These are phyloP conservation scores for Drosophila kepulauana DNA, from an alignment of 1,140 invertebrate species.

Conservation along the genomic window DNA sequence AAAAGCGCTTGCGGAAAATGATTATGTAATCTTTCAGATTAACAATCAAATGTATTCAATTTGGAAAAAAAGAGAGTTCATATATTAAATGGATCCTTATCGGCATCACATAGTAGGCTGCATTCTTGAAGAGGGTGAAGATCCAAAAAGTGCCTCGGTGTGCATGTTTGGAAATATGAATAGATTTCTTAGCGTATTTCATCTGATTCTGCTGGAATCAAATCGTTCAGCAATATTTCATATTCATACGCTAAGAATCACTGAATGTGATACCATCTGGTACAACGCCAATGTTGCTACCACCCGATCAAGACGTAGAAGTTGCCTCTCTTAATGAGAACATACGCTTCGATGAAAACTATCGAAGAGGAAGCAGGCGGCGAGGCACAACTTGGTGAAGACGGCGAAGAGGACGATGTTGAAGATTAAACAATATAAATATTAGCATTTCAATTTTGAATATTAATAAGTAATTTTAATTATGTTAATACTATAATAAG, in stretches of 20 bases:
- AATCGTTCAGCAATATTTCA: slow-evolving; percentile 74
- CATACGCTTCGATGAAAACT: slow-evolving; percentile 76
- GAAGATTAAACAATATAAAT: slow-evolving; percentile 26
- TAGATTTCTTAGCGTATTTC: slow-evolving; percentile 69
- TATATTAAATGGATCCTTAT: slow-evolving; percentile 83
- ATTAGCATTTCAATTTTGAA: neutral
- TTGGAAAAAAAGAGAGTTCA: slow-evolving; percentile 74
- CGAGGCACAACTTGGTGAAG: slow-evolving; percentile 46
- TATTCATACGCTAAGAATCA: slow-evolving; percentile 64
- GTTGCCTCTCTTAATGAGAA: slow-evolving; percentile 73
- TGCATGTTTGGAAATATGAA: slow-evolving; percentile 77
- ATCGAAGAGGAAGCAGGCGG: slow-evolving; percentile 73
- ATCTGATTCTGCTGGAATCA: slow-evolving; percentile 72
- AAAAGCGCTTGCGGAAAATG: slow-evolving; percentile 51
- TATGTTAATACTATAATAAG: no score
- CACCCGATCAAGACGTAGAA: slow-evolving; percentile 64
- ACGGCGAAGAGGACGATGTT: slow-evolving; percentile 56
- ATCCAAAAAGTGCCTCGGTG: slow-evolving; percentile 65
- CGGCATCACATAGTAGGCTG: slow-evolving; percentile 72
- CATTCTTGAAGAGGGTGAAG: slow-evolving; percentile 62
- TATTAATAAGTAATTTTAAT: neutral
- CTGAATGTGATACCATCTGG: slow-evolving; percentile 59
- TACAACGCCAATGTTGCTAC: slow-evolving; percentile 56
- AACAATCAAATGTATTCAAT: slow-evolving; percentile 79
- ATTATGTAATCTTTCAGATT: slow-evolving; percentile 75